Base-by-base conservation (phyloP, 2,888 invertebrate genomes). In the Allolobophora icterica region DNA sequence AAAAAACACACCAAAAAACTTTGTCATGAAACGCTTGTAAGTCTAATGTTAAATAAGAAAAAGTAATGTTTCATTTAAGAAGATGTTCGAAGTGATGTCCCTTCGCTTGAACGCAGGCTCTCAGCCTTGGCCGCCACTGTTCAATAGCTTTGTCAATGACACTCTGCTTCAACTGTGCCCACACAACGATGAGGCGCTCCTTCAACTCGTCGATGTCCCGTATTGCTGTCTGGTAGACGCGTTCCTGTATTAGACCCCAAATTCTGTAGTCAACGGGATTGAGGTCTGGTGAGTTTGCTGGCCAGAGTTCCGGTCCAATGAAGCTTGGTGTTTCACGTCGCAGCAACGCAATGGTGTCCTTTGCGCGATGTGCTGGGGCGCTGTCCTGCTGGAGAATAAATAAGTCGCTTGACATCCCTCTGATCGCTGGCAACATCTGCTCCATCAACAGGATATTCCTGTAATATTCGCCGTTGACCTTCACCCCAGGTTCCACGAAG, bases 251-350 rank as follows among this genome's bases (percentile, higher is more conserved):
- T 21, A 90, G 58, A 58, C 71, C 40, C 90, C 90, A 90, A 71
- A 90, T 90, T 24, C 58, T 52, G 58, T 90, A 90, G 58, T 90
- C 90, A 45, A 71, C 90, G 34, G 90, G 71, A 90, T 90, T 90
- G 24, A 90, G 34, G 58, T 90, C 90, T 33, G 52, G 58, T 33
- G 35, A 38, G 34, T 90, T 90, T 24, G 40, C 34, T 71, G 90
- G 90, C 90, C 71, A 90, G 58, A 90, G 90, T 38, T 33, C 34
- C 34, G 90, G 90, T n/a, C 34, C n/a, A 71, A 90, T 90, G 71
- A 52, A 90, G 52, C n/a, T 71, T 90, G 90, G 33, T 42, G 90
- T 90, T 71, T 90, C 40, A 33, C 40, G 21, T 38, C 35, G 34
- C 34, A 90, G 90, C 90, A 71, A 71, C 52, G 45, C 38, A 52